A percentile compares a stretch with the other conserved stretches of the same genome.
Evolutionary conservation across 2,113 vertebrate species (phyloP).

Genomic region (Pseudorhombus dupliciocellatus): DNA sequence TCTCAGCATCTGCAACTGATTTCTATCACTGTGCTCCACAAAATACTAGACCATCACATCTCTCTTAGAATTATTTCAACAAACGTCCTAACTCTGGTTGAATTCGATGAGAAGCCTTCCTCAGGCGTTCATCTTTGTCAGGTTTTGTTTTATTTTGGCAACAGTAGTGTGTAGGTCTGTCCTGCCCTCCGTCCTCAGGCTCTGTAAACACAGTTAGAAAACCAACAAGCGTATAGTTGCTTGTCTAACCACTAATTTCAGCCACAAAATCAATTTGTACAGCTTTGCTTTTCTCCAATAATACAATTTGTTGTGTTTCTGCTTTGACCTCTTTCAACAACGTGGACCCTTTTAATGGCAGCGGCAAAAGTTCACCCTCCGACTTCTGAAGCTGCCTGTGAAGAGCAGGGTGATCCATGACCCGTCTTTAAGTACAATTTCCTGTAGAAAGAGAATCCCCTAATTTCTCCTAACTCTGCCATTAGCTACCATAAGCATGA

Average conservation of each 20-base stretch:
- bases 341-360: slow-evolving; percentile 50
- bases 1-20: slow-evolving; percentile 5
- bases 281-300: slow-evolving; percentile 46
- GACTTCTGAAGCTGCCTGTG: slow-evolving; percentile 50
- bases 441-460: slow-evolving; percentile 76
- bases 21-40: slow-evolving; percentile 8
- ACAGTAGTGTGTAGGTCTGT: neutral
- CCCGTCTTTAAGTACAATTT: slow-evolving; percentile 81
- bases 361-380: slow-evolving; percentile 53
- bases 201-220: slow-evolving; percentile 29
- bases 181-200: slow-evolving; percentile 15
- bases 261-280: slow-evolving; percentile 50
- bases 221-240: slow-evolving; percentile 40
- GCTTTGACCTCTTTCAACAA: slow-evolving; percentile 40
- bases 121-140: neutral
- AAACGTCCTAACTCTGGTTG: slow-evolving; percentile 2
- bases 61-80: neutral
- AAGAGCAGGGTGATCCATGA: slow-evolving; percentile 75
- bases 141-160: slow-evolving; percentile 26
- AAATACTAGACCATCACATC: slow-evolving; percentile 22
- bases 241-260: slow-evolving; percentile 42
- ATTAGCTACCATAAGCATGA: slow-evolving; percentile 80
- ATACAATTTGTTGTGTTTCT: slow-evolving; percentile 48
- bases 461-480: slow-evolving; percentile 78
- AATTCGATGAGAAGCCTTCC: slow-evolving; percentile 25